Evolutionary conservation across 2,888 invertebrate genomes (phyloP).

Genomic region (Subacronicta megacephala): DNA sequence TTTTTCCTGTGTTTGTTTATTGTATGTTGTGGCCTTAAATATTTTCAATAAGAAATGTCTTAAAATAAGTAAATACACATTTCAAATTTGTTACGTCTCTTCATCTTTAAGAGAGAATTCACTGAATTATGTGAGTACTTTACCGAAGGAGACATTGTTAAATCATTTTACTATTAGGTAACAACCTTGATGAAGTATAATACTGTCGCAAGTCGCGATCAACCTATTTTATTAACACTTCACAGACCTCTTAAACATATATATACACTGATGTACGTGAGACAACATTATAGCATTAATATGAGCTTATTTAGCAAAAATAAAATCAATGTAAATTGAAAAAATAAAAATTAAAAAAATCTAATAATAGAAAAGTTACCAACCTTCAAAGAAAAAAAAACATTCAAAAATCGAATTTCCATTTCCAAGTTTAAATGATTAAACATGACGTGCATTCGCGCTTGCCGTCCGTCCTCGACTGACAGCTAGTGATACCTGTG

Average conservation of each 20-base stretch:
- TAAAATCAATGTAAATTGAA: too few species aligned
- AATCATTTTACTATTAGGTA: slow-evolving; percentile 12
- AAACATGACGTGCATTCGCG: slow-evolving; percentile 45
- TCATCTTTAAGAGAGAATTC: too few species aligned
- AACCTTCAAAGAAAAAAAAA: slow-evolving; percentile 8
- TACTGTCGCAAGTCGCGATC: slow-evolving; percentile 44
- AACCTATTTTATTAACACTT: slow-evolving; percentile 53
- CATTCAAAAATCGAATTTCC: slow-evolving; percentile 21
- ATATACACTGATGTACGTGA: slow-evolving; percentile 22
- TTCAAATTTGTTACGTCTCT: too few species aligned
- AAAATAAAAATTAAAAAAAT: neutral
- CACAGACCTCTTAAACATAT: slow-evolving; percentile 27
- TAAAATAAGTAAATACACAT: too few species aligned
- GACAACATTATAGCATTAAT: neutral
- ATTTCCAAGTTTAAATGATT: slow-evolving; percentile 3
- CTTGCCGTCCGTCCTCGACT: slow-evolving; percentile 43
- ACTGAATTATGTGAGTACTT: too few species aligned
- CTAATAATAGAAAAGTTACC: slow-evolving; percentile 6
- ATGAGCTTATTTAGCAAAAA: too few species aligned
- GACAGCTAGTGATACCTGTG: slow-evolving; percentile 40
- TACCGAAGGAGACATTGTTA: slow-evolving; percentile 11
- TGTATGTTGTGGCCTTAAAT: neutral
- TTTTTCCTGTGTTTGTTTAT: slow-evolving; percentile 2
- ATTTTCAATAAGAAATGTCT: too few species aligned
- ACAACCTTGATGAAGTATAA: slow-evolving; percentile 44